Evolutionary conservation across 2,797 vertebrate genomes (phyloP), one percentile per base, ranked within the genome.

Genomic region (Euthynnus affinis): DNA sequence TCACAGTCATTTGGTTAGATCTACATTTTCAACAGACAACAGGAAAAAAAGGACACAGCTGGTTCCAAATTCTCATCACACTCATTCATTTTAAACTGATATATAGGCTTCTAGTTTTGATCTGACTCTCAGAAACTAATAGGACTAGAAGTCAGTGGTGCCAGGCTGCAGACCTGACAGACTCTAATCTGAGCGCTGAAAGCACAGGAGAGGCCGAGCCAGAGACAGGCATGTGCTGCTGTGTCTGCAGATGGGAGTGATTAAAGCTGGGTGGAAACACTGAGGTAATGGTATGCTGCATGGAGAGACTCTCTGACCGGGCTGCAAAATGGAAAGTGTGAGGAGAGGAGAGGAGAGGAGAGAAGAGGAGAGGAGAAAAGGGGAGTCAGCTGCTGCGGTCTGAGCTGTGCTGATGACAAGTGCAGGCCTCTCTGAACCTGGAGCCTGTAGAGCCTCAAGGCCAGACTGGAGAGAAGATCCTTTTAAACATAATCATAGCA

Each of bases 191-290:
- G 27, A 81, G 68, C 20, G 13, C 25, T 82, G 81, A 82, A 85
- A 82, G 75, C 52, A 14, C 74, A 66, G 73, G 68, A 68, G 71
- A 78, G 72, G 57, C 79, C 7, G 52, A 90, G 82, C 70, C 82
- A 79, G 82, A 84, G 82, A 81, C 74, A 70, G 83, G 65, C 80
- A 68, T 87, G 80, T 42, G 77, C 87, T 88, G 91, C 89, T 90
- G 84, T 88, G 87, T 93, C 86, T 92, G 91, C 91, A 94, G 93
- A 94, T 92, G 92, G 91, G 85, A 93, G 82, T 74, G 83, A 94
- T 95, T 93, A 94, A 60, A 88, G 82, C 78, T 57, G 85, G 89
- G 87, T 92, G 94, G 93, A 95, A 94, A 93, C 84, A 92, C 84
- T 93, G 91, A 93, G 88, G 89, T 91, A 91, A 94, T 88, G 87